Conservation (phyloP, 2,113 vertebrate species). For the Amphiprion ocellaris region DNA sequence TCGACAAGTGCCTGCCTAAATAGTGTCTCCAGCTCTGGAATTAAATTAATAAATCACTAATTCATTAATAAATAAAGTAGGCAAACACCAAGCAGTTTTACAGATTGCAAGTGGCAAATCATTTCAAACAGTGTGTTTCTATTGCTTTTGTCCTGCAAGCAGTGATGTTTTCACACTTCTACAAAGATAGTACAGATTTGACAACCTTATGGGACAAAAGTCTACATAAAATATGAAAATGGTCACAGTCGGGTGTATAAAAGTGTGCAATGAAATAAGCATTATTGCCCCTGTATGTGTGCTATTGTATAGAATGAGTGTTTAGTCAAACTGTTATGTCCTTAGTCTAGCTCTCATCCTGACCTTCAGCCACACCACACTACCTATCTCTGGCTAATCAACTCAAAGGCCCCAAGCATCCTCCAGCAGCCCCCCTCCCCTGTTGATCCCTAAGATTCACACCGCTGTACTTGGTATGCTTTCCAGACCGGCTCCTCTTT, state of each 20-base stretch:
- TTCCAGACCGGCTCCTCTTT: slow-evolving; percentile 42
- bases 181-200: slow-evolving; percentile 16
- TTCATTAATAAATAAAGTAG: slow-evolving; percentile 32
- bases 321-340: slow-evolving; percentile 32
- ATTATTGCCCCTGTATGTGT: neutral
- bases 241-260: neutral
- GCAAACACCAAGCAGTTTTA: slow-evolving; percentile 14
- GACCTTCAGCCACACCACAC: slow-evolving; percentile 59
- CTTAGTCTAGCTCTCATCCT: slow-evolving; percentile 42
- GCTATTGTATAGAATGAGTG: neutral
- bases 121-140: neutral
- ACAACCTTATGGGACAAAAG: neutral
- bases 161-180: slow-evolving; percentile 23
- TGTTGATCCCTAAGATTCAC: slow-evolving; percentile 41
- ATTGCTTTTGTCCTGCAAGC: neutral
- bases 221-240: slow-evolving; percentile 25
- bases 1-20: slow-evolving; percentile 11
- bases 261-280: neutral
- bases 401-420: slow-evolving; percentile 43
- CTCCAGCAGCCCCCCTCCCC: slow-evolving; percentile 44
- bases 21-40: slow-evolving; percentile 32
- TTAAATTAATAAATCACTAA: slow-evolving; percentile 53
- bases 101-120: slow-evolving; percentile 12
- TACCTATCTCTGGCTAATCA: slow-evolving; percentile 31
- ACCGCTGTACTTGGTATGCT: slow-evolving; percentile 61